Percentiles rank a stretch among this genome's conserved stretches.
Evolutionary conservation across 2,888 invertebrate genomes (phyloP).

Genomic region (Cerceris ruficornis): DNA sequence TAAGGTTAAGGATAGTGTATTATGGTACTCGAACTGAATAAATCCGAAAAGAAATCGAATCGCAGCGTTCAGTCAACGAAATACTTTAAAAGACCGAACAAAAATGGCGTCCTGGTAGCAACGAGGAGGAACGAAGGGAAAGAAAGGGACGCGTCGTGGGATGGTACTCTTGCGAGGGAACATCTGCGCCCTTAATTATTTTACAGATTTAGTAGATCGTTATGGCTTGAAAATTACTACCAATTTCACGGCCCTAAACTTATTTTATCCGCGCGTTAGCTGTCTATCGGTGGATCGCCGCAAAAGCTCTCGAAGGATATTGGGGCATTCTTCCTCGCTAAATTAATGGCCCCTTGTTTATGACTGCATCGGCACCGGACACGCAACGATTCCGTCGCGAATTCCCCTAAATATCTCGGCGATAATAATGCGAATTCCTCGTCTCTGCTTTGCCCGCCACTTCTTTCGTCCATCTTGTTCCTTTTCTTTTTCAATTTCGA

Average conservation of each 20-base stretch:
- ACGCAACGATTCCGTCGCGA: conserved; percentile 78
- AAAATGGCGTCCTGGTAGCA: conserved; percentile 12
- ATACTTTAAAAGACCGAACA: not conserved
- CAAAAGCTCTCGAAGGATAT: conserved; percentile 75
- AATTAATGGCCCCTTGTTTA: conserved; percentile 81
- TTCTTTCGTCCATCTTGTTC: conserved; percentile 9
- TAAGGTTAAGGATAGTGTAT: no score
- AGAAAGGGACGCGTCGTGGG: conserved; percentile 13
- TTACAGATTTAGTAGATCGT: conserved; percentile 82
- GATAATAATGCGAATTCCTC: conserved; percentile 62
- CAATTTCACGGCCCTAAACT: conserved; percentile 81
- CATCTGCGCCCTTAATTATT: conserved; percentile 82
- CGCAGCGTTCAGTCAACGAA: not conserved
- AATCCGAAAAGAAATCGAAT: not conserved
- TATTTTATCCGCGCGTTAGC: conserved; percentile 77
- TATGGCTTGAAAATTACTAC: conserved; percentile 82
- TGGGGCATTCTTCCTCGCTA: conserved; percentile 78
- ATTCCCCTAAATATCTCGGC: conserved; percentile 72
- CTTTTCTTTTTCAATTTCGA: conserved; percentile 7
- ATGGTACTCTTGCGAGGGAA: conserved; percentile 57
- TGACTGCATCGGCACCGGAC: conserved; percentile 76
- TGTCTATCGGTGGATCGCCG: conserved; percentile 71
- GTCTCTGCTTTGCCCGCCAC: not conserved
- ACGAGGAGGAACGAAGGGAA: conserved; percentile 18
- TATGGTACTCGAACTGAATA: no score